A percentile compares a stretch with the other conserved stretches of the same genome.
phyloP scores from a whole-genome alignment of 2,888 invertebrate genomes.

The Eupithecia tripunctaria region DNA sequence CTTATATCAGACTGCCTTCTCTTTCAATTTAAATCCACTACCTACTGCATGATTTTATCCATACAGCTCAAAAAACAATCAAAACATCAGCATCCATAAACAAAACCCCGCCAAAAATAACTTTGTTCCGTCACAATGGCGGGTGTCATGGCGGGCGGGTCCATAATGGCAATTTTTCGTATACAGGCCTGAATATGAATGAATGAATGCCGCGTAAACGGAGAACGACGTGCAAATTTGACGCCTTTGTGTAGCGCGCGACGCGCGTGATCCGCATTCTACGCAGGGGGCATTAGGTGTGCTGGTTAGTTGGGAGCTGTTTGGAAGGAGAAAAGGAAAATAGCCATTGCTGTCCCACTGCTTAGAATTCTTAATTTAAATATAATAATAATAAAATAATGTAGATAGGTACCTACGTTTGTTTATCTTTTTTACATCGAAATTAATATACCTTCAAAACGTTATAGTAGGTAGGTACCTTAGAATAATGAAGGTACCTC shows the following conservation, averaged over 20 bases:
- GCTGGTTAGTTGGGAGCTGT: background rate
- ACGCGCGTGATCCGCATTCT: slow-evolving; percentile 75
- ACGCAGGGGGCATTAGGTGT: slow-evolving; percentile 35
- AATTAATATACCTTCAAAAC: too few species aligned
- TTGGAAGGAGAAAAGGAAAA: background rate
- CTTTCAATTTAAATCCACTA: too few species aligned
- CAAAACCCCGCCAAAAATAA: slow-evolving; percentile 42
- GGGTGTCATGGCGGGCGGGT: slow-evolving; percentile 70
- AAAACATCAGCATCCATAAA: slow-evolving; percentile 25
- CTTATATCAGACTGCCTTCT: too few species aligned
- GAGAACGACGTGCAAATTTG: slow-evolving; percentile 83
- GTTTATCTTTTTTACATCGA: too few species aligned
- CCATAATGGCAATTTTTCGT: slow-evolving; percentile 81
- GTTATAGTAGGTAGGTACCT: too few species aligned
- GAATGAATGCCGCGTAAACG: slow-evolving; percentile 80
- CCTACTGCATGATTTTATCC: too few species aligned
- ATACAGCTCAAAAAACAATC: background rate
- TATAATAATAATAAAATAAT: too few species aligned
- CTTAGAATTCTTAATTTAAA: too few species aligned
- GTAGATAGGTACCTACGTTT: too few species aligned
- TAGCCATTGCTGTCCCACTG: too few species aligned
- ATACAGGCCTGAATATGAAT: slow-evolving; percentile 78
- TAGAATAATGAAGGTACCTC: too few species aligned
- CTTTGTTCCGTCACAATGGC: slow-evolving; percentile 40
- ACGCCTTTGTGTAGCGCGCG: slow-evolving; percentile 75